Conservation (phyloP, 2,888 invertebrate species). For the Aplocera efformata region DNA sequence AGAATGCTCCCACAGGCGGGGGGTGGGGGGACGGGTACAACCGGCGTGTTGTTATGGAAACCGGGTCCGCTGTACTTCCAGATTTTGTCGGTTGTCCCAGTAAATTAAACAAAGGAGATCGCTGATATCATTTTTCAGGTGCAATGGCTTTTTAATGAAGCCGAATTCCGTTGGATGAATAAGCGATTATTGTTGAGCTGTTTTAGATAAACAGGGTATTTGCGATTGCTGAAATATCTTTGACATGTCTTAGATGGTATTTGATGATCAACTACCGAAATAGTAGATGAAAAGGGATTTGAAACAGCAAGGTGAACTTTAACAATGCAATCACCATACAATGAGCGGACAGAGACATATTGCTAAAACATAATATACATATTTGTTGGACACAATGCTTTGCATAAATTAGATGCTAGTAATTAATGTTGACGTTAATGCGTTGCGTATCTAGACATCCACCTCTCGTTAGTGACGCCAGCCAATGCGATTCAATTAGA, state of each 20-base stretch:
- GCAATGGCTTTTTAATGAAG: conserved; percentile 24
- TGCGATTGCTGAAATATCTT: conserved; percentile 4
- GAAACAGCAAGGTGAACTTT: too few species aligned
- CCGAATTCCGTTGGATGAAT: conserved; percentile 11
- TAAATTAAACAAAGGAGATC: conserved; percentile 76
- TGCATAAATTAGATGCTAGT: conserved; percentile 26
- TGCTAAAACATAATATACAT: conserved; percentile 2
- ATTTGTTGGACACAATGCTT: conserved; percentile 16
- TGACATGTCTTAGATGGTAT: too few species aligned
- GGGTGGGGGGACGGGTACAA: conserved; percentile 41
- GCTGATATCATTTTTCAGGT: conserved; percentile 60
- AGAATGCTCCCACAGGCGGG: conserved; percentile 25
- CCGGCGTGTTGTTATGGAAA: conserved; percentile 77
- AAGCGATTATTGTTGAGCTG: conserved; percentile 9
- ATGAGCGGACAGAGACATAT: too few species aligned
- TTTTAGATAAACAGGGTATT: conserved; percentile 8
- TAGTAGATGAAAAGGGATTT: too few species aligned
- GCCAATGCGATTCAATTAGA: conserved; percentile 26
- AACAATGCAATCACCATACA: too few species aligned
- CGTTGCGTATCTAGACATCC: conserved; percentile 16
- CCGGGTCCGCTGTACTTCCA: conserved; percentile 68
- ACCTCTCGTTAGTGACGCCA: conserved; percentile 14
- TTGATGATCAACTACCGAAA: too few species aligned
- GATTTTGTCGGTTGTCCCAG: conserved; percentile 73
- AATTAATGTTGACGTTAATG: conserved; percentile 29